Evolutionary conservation across 1,140 invertebrate genomes (phyloP), one percentile per base, ranked within the genome.

Genomic region (Lamellibrachia luymesi): DNA sequence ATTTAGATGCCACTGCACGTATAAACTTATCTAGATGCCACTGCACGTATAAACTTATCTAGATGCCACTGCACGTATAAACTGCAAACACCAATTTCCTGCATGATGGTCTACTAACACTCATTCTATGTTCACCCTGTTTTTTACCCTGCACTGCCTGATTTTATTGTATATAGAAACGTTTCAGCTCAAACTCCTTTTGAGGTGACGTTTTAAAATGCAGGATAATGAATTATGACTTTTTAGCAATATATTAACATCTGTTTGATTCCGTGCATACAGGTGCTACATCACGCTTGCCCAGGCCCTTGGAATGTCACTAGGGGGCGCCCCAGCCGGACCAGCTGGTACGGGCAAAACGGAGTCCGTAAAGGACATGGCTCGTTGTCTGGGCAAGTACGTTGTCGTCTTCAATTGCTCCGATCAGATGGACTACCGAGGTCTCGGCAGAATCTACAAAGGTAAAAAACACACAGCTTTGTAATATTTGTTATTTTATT

Each of bases 371-470:
- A 99, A 99, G 97, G 99, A 99, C 95, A 99, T 99, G 99, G 99
- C 98, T 4, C 99, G 99, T 96, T 99, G 98, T 49, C 96, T 99
- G 7, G 99, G 98, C 22, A 99, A 99, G 97, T 99, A 99, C 95
- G 98, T 99, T 2, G 99, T 99, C 0, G 99, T 99, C 0, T 99
- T 99, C 96, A 99, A 99, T 96, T 99, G 99, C 95, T 99, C 98
- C 2, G 99, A 99, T 97, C 98, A 99, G 97, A 99, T 99, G 98
- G 99, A 99, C 96, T 99, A 99, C 96, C 97, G 98, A 97, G 98
- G 97, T 50, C 97, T 99, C 1, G 98, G 98, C 0, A 97, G 98
- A 94, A 99, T 99, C 94, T 99, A 98, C 96, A 99, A 98, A 97
- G 97, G 97, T 97, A 80, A 10, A 10, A 80, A 22, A 56, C 52